phyloP scores from a whole-genome alignment of 2,113 vertebrate genomes.

The Muntiacus reevesi region DNA sequence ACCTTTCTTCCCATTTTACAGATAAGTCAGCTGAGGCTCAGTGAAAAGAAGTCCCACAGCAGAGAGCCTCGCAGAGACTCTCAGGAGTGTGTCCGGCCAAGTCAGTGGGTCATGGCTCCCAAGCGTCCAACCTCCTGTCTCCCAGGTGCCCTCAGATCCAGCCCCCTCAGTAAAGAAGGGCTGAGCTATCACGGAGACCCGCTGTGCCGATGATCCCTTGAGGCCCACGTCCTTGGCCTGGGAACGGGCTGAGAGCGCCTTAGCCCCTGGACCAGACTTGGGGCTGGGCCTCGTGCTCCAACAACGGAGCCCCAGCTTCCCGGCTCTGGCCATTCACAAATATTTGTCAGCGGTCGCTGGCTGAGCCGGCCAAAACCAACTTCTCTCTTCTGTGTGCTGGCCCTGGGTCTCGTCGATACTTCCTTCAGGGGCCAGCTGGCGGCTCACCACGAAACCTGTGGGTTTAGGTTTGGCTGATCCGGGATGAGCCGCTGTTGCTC shows the following conservation, averaged over 20 bases:
- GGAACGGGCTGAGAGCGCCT: not conserved
- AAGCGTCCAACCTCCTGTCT: not conserved
- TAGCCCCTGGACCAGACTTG: not conserved
- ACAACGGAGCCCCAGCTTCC: not conserved
- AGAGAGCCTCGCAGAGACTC: not conserved
- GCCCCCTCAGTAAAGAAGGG: not conserved
- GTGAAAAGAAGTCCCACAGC: not conserved
- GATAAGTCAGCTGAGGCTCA: not conserved
- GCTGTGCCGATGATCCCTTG: accelerated
- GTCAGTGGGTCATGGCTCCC: not conserved
- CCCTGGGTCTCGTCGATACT: slow-evolving; percentile 48
- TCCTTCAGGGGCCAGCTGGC: slow-evolving; percentile 71
- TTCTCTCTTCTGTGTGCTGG: slow-evolving; percentile 69
- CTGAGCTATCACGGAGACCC: not conserved
- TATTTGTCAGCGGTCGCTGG: slow-evolving; percentile 58
- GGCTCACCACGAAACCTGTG: slow-evolving; percentile 55
- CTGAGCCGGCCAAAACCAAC: slow-evolving; percentile 59
- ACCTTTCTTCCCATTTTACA: not conserved
- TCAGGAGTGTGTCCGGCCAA: not conserved
- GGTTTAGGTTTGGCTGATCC: slow-evolving; percentile 54
- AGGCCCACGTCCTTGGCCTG: not conserved
- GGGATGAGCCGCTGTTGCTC: not conserved
- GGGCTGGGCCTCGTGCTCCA: not conserved
- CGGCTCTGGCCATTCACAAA: slow-evolving; percentile 70
- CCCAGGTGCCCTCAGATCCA: not conserved